Percentiles rank a stretch among this genome's conserved stretches.
phyloP scores from a whole-genome alignment of 2,888 invertebrate genomes.

The Drosophila putrida region DNA sequence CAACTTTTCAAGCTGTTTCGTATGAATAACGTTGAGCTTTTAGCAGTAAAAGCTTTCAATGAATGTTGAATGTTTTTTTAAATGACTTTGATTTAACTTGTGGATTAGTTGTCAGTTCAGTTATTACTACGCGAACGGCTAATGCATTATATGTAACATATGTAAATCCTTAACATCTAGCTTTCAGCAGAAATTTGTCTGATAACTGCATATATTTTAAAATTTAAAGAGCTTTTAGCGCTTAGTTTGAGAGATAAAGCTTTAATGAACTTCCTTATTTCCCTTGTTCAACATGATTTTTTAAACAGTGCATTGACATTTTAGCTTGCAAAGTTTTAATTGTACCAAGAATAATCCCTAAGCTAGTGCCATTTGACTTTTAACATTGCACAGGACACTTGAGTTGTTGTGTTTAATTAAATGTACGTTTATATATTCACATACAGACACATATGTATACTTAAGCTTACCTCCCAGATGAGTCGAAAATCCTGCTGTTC shows the following conservation, averaged over 20 bases:
- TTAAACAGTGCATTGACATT: too few relatives aligned
- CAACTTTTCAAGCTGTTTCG: background rate
- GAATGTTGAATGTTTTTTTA: background rate
- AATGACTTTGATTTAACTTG: too few relatives aligned
- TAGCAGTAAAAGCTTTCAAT: background rate
- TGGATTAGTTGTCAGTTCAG: too few relatives aligned
- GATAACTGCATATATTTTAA: too few relatives aligned
- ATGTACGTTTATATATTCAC: background rate
- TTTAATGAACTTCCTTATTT: too few relatives aligned
- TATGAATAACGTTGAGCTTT: background rate
- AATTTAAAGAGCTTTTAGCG: too few relatives aligned
- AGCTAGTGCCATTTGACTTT: conserved; percentile 26
- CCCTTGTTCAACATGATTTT: too few relatives aligned
- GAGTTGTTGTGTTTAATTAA: conserved; percentile 22
- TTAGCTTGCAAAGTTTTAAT: background rate
- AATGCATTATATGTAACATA: too few relatives aligned
- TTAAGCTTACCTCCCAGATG: conserved; percentile 90
- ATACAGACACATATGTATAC: background rate
- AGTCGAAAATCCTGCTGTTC: conserved; percentile 91
- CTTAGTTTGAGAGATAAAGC: too few relatives aligned
- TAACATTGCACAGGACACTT: conserved; percentile 4
- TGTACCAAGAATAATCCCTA: background rate
- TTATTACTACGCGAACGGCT: too few relatives aligned
- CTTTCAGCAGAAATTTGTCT: too few relatives aligned
- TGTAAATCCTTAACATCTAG: too few relatives aligned